These are phyloP conservation scores for Drosophila orosa DNA, from an alignment of 1,140 invertebrate genomes.

Conservation along the genomic window DNA sequence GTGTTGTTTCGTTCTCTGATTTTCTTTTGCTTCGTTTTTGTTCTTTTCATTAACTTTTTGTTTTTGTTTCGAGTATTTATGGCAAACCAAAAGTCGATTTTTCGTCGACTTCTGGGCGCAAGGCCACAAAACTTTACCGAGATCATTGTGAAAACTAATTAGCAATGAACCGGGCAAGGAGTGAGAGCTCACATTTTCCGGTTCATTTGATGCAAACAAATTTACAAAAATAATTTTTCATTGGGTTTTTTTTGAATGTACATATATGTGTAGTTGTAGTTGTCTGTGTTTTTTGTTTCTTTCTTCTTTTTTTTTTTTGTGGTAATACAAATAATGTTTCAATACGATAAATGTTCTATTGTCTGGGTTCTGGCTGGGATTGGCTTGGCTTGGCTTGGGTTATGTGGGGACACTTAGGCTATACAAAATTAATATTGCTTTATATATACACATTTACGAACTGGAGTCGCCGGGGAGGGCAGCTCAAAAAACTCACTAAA, in stretches of 20 bases:
- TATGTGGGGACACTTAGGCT: conserved; percentile 17
- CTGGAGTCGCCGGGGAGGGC: conserved; percentile 28
- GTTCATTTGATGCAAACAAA: conserved; percentile 77
- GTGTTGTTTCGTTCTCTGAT: conserved; percentile 52
- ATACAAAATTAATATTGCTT: conserved; percentile 48
- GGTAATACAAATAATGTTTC: conserved; percentile 34
- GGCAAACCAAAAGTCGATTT: conserved; percentile 67
- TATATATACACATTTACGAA: conserved; percentile 26
- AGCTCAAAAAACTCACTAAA: conserved; percentile 37
- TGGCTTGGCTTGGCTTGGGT: conserved; percentile 9
- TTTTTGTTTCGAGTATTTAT: conserved; percentile 74
- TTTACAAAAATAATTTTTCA: conserved; percentile 75
- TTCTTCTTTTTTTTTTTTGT: conserved; percentile 5
- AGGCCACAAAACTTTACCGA: conserved; percentile 83
- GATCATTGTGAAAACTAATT: conserved; percentile 84
- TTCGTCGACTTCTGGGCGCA: conserved; percentile 60
- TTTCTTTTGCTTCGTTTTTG: conserved; percentile 56
- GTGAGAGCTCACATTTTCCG: conserved; percentile 4
- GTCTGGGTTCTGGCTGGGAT: conserved; percentile 29
- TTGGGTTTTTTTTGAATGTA: conserved; percentile 30
- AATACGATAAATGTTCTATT: conserved; percentile 36
- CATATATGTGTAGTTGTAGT: conserved; percentile 40
- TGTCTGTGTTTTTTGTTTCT: neutral
- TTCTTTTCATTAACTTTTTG: conserved; percentile 46
- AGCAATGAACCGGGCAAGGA: conserved; percentile 61